Conservation (phyloP, 2,113 vertebrate genomes). For the Chamaetylas fuelleborni region DNA sequence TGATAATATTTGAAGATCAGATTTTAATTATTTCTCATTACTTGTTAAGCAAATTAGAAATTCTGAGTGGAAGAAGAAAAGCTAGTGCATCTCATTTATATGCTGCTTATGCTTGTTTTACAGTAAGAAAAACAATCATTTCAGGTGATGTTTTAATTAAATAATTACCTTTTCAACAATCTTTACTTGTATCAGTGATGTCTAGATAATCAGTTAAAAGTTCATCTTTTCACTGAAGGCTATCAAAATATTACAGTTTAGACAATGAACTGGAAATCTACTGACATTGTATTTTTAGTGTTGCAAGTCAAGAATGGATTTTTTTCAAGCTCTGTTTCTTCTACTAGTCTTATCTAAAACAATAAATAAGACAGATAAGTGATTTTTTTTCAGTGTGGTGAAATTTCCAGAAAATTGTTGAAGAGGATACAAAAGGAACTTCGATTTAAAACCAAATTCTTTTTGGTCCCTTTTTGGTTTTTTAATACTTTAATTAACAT, state of each 20-base stretch:
- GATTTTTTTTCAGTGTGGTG: neutral
- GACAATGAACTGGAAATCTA: neutral
- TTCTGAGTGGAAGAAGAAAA: slow-evolving; percentile 38
- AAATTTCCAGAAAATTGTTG: neutral
- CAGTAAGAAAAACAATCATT: neutral
- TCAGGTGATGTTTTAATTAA: neutral
- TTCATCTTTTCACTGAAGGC: neutral
- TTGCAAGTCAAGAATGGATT: neutral
- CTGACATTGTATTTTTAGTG: neutral
- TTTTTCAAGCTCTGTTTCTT: neutral
- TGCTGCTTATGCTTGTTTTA: neutral
- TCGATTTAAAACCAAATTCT: neutral
- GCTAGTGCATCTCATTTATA: slow-evolving; percentile 12
- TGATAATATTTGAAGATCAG: neutral
- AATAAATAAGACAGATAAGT: neutral
- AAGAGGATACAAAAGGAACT: neutral
- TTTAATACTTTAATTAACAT: neutral
- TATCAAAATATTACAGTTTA: neutral
- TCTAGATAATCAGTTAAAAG: neutral
- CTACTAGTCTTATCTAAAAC: neutral
- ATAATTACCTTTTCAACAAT: neutral
- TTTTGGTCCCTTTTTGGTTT: neutral
- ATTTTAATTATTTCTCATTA: slow-evolving; percentile 16
- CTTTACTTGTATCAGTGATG: neutral
- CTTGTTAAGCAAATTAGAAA: slow-evolving; percentile 31